Conservation (phyloP, 2,797 vertebrate genomes). For the Sebastes ruberrimus region DNA sequence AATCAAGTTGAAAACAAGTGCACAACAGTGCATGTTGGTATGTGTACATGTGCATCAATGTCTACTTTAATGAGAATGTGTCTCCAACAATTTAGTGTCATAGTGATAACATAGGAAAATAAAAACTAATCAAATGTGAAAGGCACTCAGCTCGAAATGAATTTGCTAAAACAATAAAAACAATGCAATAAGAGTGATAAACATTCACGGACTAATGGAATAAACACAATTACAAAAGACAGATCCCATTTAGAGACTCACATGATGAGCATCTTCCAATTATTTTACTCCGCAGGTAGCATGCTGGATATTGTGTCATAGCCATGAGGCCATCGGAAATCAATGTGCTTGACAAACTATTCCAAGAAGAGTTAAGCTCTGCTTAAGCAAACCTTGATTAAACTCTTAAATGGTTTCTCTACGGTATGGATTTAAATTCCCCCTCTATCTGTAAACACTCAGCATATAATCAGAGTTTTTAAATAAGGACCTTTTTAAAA, state of each 20-base stretch:
- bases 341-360: neutral
- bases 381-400: neutral
- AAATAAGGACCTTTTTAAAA: neutral
- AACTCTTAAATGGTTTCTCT: neutral
- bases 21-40: neutral
- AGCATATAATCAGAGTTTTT: neutral
- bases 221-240: slow-evolving; percentile 2
- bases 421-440: neutral
- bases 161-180: neutral
- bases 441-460: neutral
- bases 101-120: neutral
- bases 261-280: neutral
- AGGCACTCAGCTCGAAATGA: neutral
- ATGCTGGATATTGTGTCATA: neutral
- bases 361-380: neutral
- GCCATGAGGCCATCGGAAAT: neutral
- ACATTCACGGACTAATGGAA: neutral
- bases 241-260: neutral
- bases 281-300: slow-evolving; percentile 3
- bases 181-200: neutral
- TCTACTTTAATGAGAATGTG: neutral
- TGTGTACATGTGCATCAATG: neutral
- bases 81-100: neutral
- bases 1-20: neutral
- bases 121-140: neutral